Percentiles rank a stretch among this genome's conserved stretches.
These are phyloP conservation scores for Porites lutea DNA, from an alignment of 64 coral and sea anemone genomes.

Conservation along the genomic window DNA sequence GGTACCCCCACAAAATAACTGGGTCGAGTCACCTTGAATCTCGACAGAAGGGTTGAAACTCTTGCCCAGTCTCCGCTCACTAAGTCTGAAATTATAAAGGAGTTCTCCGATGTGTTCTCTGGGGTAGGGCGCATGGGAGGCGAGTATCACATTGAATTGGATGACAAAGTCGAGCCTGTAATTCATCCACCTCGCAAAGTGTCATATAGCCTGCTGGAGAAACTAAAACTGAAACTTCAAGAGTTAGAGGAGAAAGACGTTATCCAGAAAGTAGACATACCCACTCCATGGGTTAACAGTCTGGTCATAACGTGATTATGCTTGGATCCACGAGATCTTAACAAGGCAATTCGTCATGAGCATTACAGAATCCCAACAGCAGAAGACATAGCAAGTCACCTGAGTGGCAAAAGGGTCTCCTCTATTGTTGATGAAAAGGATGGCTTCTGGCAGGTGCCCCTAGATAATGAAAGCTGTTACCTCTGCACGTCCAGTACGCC, in stretches of 20 bases:
- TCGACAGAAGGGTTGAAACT: conserved; percentile 30
- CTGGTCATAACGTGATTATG: conserved; percentile 24
- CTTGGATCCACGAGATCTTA: neutral
- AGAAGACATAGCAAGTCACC: conserved; percentile 1
- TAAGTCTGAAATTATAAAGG: neutral
- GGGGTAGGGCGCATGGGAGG: conserved; percentile 26
- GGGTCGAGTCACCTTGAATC: neutral
- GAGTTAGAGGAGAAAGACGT: neutral
- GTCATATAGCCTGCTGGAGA: neutral
- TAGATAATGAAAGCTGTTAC: neutral
- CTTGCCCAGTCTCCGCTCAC: neutral
- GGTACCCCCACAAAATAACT: too few relatives aligned
- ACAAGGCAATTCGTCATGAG: conserved; percentile 3
- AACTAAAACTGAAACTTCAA: conserved; percentile 23
- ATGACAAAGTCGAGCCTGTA: neutral
- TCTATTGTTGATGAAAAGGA: conserved; percentile 33
- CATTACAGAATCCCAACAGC: conserved; percentile 34
- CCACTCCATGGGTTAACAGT: conserved; percentile 6
- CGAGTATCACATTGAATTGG: neutral
- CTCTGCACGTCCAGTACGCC: neutral
- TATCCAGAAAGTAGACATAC: conserved; percentile 29
- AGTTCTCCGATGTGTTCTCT: neutral
- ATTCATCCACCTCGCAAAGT: neutral
- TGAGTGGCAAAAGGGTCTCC: neutral
- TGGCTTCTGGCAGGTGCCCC: conserved; percentile 32